Conservation (phyloP, 2,113 vertebrate species). For the Galemys pyrenaicus region DNA sequence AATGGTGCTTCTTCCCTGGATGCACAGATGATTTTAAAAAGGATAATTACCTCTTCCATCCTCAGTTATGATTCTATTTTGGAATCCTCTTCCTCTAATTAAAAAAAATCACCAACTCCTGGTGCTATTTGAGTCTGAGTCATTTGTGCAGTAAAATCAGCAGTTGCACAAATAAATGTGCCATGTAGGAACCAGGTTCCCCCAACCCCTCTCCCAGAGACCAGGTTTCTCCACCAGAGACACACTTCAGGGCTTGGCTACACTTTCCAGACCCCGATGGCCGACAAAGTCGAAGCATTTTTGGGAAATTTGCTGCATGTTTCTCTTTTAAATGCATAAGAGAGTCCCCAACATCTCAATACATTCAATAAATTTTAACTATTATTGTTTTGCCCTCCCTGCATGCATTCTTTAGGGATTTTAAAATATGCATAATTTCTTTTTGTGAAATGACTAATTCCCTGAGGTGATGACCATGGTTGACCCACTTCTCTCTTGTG, state of each 20-base stretch:
- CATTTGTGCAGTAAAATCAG: slow-evolving; percentile 41
- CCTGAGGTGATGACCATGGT: not conserved
- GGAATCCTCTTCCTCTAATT: slow-evolving; percentile 65
- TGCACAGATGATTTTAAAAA: slow-evolving; percentile 67
- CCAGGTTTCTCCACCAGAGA: not conserved
- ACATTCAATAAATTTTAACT: not conserved
- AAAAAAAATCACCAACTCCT: slow-evolving; percentile 38
- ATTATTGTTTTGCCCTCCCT: not conserved
- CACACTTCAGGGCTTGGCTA: fast-evolving
- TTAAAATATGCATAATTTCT: not conserved
- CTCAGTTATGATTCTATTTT: slow-evolving; percentile 72
- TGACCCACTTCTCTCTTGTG: not conserved
- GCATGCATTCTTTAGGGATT: not conserved
- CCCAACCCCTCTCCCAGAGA: fast-evolving
- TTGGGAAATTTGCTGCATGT: not conserved
- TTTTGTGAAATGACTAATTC: not conserved
- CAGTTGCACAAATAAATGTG: not conserved
- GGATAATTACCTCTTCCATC: slow-evolving; percentile 72
- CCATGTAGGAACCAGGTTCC: not conserved
- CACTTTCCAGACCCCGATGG: fast-evolving
- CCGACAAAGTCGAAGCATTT: not conserved
- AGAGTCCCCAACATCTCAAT: not conserved
- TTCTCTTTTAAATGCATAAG: not conserved
- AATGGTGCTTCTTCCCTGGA: slow-evolving; percentile 12
- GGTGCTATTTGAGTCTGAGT: slow-evolving; percentile 60